Evolutionary conservation across 2,797 vertebrate species (phyloP).

Genomic region (Perodicticus potto): DNA sequence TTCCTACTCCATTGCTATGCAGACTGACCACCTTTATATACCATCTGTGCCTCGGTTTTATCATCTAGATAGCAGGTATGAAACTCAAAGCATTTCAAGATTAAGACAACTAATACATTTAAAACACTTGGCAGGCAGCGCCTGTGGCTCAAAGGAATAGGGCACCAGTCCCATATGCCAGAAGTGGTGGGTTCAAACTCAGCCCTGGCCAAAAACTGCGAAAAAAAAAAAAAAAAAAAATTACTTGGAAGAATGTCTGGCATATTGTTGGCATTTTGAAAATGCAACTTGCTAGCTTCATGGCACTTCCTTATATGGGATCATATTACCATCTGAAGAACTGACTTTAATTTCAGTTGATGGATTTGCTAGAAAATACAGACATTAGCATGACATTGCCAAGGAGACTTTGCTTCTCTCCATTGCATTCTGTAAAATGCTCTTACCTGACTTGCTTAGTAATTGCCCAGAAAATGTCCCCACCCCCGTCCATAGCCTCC

Average conservation of each 20-base stretch:
- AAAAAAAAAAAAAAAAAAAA: neutral
- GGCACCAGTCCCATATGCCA: no score
- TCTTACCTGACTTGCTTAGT: neutral
- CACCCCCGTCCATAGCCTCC: neutral
- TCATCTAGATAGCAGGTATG: neutral
- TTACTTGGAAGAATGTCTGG: neutral
- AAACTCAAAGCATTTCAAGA: neutral
- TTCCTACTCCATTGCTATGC: neutral
- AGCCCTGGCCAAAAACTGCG: no score
- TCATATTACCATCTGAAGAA: neutral
- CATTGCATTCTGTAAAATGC: neutral
- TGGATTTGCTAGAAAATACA: constrained; percentile 1
- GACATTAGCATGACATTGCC: neutral
- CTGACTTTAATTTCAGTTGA: neutral
- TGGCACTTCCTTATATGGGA: neutral
- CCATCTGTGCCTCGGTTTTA: neutral
- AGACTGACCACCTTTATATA: neutral
- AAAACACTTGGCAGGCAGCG: no score
- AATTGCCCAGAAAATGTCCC: neutral
- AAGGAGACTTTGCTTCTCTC: neutral
- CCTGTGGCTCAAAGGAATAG: no score
- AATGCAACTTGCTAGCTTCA: neutral
- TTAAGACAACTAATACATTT: neutral
- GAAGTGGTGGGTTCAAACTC: no score
- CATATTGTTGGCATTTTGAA: neutral